Conservation (phyloP, 2,888 invertebrate species). For the Epiblema foenella region DNA sequence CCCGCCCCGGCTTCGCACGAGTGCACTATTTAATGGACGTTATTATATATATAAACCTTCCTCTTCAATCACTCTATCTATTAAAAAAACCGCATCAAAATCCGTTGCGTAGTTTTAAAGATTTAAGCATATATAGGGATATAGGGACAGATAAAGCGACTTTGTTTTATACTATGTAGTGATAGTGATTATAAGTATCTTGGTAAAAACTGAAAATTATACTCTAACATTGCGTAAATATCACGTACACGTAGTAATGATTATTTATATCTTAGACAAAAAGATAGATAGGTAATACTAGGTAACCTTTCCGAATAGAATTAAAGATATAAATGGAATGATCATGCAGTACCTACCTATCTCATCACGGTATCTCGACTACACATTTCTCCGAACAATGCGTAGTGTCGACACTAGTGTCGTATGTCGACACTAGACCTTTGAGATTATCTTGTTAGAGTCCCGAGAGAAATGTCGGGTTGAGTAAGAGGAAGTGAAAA, state of each 20-base stretch:
- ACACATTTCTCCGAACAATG: constrained; percentile 44
- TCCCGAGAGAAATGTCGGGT: constrained; percentile 36
- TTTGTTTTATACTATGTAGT: too few relatives aligned
- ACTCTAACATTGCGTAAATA: background rate
- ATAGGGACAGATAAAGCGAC: too few relatives aligned
- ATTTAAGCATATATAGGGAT: too few relatives aligned
- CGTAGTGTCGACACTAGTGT: constrained; percentile 36
- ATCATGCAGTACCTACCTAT: constrained; percentile 38
- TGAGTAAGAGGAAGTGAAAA: constrained; percentile 35
- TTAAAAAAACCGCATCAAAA: too few relatives aligned
- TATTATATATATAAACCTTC: too few relatives aligned
- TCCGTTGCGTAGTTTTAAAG: too few relatives aligned
- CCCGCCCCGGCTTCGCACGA: too few relatives aligned
- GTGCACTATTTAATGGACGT: too few relatives aligned
- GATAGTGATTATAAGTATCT: too few relatives aligned
- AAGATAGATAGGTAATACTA: background rate
- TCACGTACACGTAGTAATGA: background rate
- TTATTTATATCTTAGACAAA: constrained; percentile 8
- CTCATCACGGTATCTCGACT: constrained; percentile 37
- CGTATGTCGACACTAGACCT: constrained; percentile 37
- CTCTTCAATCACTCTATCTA: too few relatives aligned
- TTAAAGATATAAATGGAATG: constrained; percentile 22
- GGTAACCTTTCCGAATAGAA: constrained; percentile 26
- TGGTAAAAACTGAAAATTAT: too few relatives aligned
- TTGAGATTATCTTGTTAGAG: constrained; percentile 35